Evolutionary conservation across 2,113 vertebrate genomes (phyloP).

Genomic region (Pteruthius melanotis): DNA sequence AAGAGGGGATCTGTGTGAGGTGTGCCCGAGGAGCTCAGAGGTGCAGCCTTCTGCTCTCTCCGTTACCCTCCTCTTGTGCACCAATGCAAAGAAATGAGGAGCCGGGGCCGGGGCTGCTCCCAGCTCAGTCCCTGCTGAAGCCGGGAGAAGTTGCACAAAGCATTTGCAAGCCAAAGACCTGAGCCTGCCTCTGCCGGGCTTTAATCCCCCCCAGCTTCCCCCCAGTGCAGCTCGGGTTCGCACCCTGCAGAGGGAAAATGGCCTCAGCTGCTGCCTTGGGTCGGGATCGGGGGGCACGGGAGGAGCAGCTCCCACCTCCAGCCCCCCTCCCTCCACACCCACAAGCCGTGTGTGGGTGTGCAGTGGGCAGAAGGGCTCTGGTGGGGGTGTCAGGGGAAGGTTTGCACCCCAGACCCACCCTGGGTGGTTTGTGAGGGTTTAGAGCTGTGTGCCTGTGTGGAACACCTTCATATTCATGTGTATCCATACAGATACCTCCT

Average conservation of each 20-base stretch:
- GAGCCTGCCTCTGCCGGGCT: not conserved
- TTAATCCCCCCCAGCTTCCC: not conserved
- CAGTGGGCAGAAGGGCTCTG: rapidly evolving
- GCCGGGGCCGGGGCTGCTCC: not conserved
- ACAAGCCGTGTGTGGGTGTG: rapidly evolving
- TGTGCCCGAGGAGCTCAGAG: not conserved
- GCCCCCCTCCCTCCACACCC: not conserved
- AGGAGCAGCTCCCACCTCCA: not conserved
- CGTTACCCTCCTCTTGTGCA: not conserved
- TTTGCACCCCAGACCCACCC: not conserved
- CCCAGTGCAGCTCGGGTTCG: not conserved
- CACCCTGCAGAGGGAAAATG: not conserved
- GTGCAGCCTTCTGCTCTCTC: not conserved
- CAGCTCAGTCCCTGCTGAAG: not conserved
- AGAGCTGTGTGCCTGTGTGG: rapidly evolving
- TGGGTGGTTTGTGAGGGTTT: rapidly evolving
- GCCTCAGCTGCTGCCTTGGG: not conserved
- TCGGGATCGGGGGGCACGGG: not conserved
- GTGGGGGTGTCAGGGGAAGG: not conserved
- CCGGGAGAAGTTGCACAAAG: not conserved
- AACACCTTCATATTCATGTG: not conserved
- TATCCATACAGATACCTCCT: rapidly evolving
- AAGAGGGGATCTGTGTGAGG: not conserved
- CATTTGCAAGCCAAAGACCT: not conserved
- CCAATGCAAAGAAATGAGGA: not conserved